Evolutionary conservation across 2,113 vertebrate species (phyloP), one percentile per base, ranked within the genome.

Genomic region (Hemicordylus capensis): DNA sequence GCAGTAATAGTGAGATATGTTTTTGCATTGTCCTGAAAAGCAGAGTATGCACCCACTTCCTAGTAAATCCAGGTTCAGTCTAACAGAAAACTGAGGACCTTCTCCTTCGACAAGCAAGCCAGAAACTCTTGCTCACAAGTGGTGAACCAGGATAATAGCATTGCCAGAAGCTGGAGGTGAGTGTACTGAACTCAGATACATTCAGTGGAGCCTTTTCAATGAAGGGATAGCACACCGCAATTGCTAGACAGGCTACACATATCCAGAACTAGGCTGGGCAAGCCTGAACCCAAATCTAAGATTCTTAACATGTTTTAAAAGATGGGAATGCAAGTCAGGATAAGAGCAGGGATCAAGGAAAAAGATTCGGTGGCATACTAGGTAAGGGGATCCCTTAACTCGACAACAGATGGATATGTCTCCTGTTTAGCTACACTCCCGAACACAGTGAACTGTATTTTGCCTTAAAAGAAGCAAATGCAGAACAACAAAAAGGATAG

Each of bases 401-500:
- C 24, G 4, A 61, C 59, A 61, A 28, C 61, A 63, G 61, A 63
- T 2, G 26, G 61, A 26, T 28, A 9, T 63, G 9, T 63, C 61
- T 39, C 9, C 2, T 20, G 66, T 69, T 69, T 39, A 39, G 34
- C 39, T 69, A 28, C 66, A 69, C 37, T 69, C 37, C 66, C 39
- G 37, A 59, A 80, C 58, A 79, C 85, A 7, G 85, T 2, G 74
- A 59, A 63, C 1, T 73, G 87, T 76, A 69, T 34, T 82, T 85
- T 46, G 77, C 19, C 12, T 85, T 88, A 78, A 87, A 66, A 44
- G 82, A 84, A 44, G 54, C 26, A 90, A 77, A 86, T 46, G 31
- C 83, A n/a, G 17, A 12, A 54, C 67, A 89, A 91, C 85, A 90
- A 51, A 17, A 3, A 86, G 75, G 8, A 42, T 63, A 44, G 69